Conservation (phyloP, 2,797 vertebrate species). For the Muscicapa striata region DNA sequence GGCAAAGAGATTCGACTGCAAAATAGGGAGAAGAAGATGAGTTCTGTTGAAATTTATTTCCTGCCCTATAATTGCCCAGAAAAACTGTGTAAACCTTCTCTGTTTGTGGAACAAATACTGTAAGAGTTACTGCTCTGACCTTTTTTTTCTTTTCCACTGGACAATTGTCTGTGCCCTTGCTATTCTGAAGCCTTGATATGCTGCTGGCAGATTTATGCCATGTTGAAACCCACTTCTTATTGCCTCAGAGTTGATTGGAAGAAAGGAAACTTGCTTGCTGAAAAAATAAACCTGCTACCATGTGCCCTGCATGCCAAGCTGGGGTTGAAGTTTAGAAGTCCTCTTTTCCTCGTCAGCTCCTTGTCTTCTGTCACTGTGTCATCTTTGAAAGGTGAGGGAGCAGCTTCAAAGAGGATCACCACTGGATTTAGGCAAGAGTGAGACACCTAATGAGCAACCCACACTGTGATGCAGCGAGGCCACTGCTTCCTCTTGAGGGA, state of each 20-base stretch:
- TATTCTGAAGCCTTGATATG: slow-evolving; percentile 48
- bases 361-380: not conserved
- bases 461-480: rapidly evolving
- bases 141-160: slow-evolving; percentile 50
- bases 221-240: slow-evolving; percentile 53
- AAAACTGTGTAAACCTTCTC: slow-evolving; percentile 66
- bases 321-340: not conserved
- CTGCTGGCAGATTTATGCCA: slow-evolving; percentile 58
- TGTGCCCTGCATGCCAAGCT: not conserved
- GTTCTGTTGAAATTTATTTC: slow-evolving; percentile 71
- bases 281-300: not conserved
- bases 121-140: slow-evolving; percentile 68
- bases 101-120: slow-evolving; percentile 66
- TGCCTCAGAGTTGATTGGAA: slow-evolving; percentile 61
- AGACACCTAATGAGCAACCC: not conserved
- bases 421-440: not conserved
- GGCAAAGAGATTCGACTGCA: slow-evolving; percentile 26
- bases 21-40: slow-evolving; percentile 58
- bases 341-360: not conserved
- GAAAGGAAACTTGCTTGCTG: slow-evolving; percentile 47
- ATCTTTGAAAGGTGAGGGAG: not conserved
- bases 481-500: not conserved
- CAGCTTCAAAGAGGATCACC: not conserved
- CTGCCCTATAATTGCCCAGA: slow-evolving; percentile 66
- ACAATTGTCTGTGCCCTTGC: slow-evolving; percentile 47